These are phyloP conservation scores for Troides aeacus DNA, from an alignment of 2,888 invertebrate species.

Conservation along the genomic window DNA sequence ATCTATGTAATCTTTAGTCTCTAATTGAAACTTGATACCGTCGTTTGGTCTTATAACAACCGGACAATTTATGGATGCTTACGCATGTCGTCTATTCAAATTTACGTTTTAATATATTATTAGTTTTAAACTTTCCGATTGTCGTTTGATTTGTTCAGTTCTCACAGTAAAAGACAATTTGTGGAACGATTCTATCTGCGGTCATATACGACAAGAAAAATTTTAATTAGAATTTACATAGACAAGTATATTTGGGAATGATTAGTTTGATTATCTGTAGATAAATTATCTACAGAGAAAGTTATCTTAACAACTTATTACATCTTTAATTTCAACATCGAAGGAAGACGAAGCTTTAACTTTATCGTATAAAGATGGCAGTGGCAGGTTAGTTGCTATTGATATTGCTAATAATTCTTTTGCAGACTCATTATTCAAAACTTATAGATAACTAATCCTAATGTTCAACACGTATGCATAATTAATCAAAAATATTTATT, in stretches of 20 bases:
- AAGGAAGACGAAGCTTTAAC: neutral
- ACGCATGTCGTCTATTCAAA: conserved; percentile 22
- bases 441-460: too few species aligned
- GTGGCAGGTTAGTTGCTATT: neutral
- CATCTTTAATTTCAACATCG: neutral
- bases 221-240: conserved; percentile 21
- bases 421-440: too few species aligned
- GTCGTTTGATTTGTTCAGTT: conserved; percentile 17
- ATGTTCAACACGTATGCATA: too few species aligned
- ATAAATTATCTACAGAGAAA: neutral
- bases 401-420: too few species aligned
- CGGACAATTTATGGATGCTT: conserved; percentile 34
- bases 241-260: neutral
- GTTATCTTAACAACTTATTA: neutral
- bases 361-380: neutral
- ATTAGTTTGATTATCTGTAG: neutral
- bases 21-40: conserved; percentile 41
- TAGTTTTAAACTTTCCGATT: conserved; percentile 22
- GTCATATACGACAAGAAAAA: conserved; percentile 7
- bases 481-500: too few species aligned
- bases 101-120: conserved; percentile 24
- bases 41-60: conserved; percentile 32
- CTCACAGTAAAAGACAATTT: conserved; percentile 17
- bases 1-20: conserved; percentile 35
- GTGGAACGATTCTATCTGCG: conserved; percentile 12